phyloP scores from a whole-genome alignment of 1,140 invertebrate genomes.

The Drosophila ambigua region DNA sequence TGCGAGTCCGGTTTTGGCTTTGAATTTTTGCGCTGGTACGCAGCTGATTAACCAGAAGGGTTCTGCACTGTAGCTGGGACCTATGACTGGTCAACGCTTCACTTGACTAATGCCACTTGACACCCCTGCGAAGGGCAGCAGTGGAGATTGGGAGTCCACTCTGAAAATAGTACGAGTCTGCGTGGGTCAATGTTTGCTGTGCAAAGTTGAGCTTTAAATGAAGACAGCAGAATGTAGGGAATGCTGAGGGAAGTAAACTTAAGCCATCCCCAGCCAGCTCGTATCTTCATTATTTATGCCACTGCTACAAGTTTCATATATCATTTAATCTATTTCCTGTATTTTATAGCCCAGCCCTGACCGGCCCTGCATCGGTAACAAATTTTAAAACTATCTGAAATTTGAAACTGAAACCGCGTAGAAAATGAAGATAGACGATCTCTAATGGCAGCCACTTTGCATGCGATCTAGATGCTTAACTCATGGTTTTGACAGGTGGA shows the following conservation, averaged over 20 bases:
- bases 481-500: constrained; percentile 64
- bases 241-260: neutral
- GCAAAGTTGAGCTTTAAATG: neutral
- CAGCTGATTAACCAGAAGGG: constrained; percentile 42
- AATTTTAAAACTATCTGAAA: constrained; percentile 27
- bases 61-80: constrained; percentile 23
- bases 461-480: constrained; percentile 59
- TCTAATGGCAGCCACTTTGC: constrained; percentile 51
- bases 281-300: constrained; percentile 20
- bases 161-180: neutral
- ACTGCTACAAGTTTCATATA: constrained; percentile 3
- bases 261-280: neutral
- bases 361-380: neutral
- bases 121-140: constrained; percentile 27
- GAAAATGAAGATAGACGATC: constrained; percentile 42
- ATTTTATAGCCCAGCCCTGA: constrained; percentile 4
- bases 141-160: neutral
- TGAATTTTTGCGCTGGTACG: constrained; percentile 39
- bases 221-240: neutral
- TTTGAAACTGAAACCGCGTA: constrained; percentile 45
- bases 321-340: constrained; percentile 23
- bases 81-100: constrained; percentile 26
- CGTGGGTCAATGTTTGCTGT: neutral
- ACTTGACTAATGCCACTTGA: constrained; percentile 67
- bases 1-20: constrained; percentile 28